Evolutionary conservation across 2,888 invertebrate genomes (phyloP).

Genomic region (Diabrotica balteata): DNA sequence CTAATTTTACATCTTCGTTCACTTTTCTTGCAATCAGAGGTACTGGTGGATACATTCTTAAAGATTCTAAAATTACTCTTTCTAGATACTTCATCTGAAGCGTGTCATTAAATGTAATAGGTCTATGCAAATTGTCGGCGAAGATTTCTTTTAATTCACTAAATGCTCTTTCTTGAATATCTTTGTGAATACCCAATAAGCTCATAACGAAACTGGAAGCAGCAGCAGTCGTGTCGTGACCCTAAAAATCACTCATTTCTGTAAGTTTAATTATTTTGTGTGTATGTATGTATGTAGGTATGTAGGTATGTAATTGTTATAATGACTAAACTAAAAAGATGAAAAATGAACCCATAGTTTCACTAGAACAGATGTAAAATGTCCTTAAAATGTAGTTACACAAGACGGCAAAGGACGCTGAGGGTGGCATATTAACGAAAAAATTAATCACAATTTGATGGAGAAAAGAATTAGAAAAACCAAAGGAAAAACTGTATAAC

Average conservation of each 20-base stretch:
- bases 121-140: slow-evolving; percentile 73
- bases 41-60: slow-evolving; percentile 81
- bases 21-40: slow-evolving; percentile 78
- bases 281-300: too few relatives aligned
- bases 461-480: too few relatives aligned
- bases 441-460: too few relatives aligned
- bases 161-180: slow-evolving; percentile 75
- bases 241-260: slow-evolving; percentile 48
- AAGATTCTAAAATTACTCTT: slow-evolving; percentile 80
- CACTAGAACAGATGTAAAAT: too few relatives aligned
- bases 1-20: slow-evolving; percentile 74
- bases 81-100: slow-evolving; percentile 87
- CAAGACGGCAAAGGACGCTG: too few relatives aligned
- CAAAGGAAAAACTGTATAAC: too few relatives aligned
- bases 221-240: slow-evolving; percentile 83
- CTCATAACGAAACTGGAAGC: slow-evolving; percentile 84
- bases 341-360: too few relatives aligned
- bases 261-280: too few relatives aligned
- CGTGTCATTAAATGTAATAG: slow-evolving; percentile 81
- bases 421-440: too few relatives aligned
- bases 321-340: too few relatives aligned
- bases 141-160: slow-evolving; percentile 77
- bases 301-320: too few relatives aligned
- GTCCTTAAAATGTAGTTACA: too few relatives aligned
- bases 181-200: slow-evolving; percentile 76